Base-by-base conservation (phyloP, 2,797 vertebrate species). In the Cetoscarus ocellatus region DNA sequence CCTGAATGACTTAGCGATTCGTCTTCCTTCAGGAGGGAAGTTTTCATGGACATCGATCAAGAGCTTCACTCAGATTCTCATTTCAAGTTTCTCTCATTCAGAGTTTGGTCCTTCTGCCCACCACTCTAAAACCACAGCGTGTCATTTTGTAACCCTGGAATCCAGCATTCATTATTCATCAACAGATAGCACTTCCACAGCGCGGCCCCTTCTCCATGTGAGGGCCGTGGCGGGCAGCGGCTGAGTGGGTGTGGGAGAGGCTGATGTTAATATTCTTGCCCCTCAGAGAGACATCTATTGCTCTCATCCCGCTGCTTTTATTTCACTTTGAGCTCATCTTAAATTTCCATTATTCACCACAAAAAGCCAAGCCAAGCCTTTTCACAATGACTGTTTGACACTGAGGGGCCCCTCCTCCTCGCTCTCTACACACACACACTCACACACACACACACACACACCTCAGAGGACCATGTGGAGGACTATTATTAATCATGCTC, bases 401-500 rank as follows among this genome's bases (percentile, higher is more conserved):
- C 71, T 27, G 61, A 73, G 9, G 27, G 65, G 75, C 80, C 86
- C 87, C 82, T 73, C 80, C 87, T 63, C 79, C 63, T 54, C 75
- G 10, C 1, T 17, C 7, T 39, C 38, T 39, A 11, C 51, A 36
- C 34, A 50, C 48, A 27, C 64, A 49, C 60, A 34, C 69, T 18
- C 68, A 52, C 67, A 52, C 82, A 48, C 77, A 45, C 69, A 45
- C 75, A 54, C 79, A 62, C 67, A 71, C 75, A 66, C 79, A 62
- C 68, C 79, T 84, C 69, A 62, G 67, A 83, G 70, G 68, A 80
- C 75, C 81, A 75, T 88, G 77, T 88, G 80, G 88, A 93, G 91
- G 83, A 86, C 91, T 91, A 91, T 94, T 94, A 95, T 95, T 95
- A 94, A 95, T 95, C 93, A 94, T 84, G 49, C 77, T 52, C 75